Conservation (phyloP, 2,797 vertebrate species). For the Sciurus vulgaris region DNA sequence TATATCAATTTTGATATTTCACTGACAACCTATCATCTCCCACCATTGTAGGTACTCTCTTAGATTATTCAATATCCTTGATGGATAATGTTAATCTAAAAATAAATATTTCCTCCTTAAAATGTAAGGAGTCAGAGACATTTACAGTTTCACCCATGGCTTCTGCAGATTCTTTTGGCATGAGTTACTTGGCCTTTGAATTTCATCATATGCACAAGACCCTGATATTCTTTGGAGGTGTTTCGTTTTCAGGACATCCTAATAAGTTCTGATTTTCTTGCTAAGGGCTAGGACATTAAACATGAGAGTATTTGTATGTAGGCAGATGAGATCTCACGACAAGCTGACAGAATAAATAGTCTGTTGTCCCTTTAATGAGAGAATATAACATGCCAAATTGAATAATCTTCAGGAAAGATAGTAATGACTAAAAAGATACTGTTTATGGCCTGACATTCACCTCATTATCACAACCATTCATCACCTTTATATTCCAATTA, state of each 20-base stretch:
- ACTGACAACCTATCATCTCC: background rate
- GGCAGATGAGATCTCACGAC: background rate
- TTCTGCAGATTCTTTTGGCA: background rate
- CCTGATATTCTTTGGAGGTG: background rate
- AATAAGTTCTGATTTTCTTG: constrained; percentile 17
- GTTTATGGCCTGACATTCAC: background rate
- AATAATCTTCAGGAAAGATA: constrained; percentile 28
- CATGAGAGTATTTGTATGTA: background rate
- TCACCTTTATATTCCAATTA: constrained; percentile 60
- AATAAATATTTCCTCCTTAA: background rate
- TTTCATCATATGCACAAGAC: constrained; percentile 8
- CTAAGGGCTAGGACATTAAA: background rate
- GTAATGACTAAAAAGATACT: constrained; percentile 27
- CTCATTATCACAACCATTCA: background rate
- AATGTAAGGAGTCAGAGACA: background rate
- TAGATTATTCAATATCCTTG: background rate
- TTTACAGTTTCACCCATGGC: background rate
- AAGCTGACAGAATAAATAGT: constrained; percentile 39
- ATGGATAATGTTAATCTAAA: background rate
- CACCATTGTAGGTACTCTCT: background rate
- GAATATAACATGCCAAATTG: constrained; percentile 3
- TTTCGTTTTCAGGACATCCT: background rate
- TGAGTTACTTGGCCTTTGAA: background rate
- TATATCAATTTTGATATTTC: background rate
- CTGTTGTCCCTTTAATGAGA: constrained; percentile 32